Evolutionary conservation across 2,113 vertebrate species (phyloP).

Genomic region (Gymnobelideus leadbeateri): DNA sequence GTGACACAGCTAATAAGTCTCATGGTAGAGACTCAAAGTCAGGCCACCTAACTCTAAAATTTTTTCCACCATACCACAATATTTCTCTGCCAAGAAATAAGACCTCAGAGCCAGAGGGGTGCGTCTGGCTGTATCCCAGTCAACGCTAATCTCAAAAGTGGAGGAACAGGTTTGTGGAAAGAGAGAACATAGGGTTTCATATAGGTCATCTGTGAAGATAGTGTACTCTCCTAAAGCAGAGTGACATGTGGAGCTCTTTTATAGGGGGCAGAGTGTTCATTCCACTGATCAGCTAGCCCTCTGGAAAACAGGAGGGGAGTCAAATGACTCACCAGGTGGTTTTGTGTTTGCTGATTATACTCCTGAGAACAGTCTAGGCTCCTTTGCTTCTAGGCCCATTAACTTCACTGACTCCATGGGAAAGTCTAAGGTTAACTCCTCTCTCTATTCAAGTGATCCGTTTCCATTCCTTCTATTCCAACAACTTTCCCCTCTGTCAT

Average conservation of each 20-base stretch:
- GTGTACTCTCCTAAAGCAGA: not conserved
- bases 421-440: not conserved
- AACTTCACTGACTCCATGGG: not conserved
- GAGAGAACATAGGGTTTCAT: not conserved
- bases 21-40: not conserved
- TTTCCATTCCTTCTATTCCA: not conserved
- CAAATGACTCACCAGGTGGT: not conserved
- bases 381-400: not conserved
- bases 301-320: not conserved
- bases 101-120: not conserved
- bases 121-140: not conserved
- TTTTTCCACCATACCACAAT: not conserved
- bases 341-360: not conserved
- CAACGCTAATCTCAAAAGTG: not conserved
- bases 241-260: not conserved
- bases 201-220: not conserved
- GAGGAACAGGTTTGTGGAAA: not conserved
- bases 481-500: not conserved
- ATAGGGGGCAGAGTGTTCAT: not conserved
- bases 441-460: not conserved
- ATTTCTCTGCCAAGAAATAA: not conserved
- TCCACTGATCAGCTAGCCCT: not conserved
- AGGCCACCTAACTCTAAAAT: not conserved
- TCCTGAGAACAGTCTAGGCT: not conserved
- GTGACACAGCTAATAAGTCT: not conserved